These are phyloP conservation scores for Volucella inflata DNA, from an alignment of 2,888 invertebrate species.

Conservation along the genomic window DNA sequence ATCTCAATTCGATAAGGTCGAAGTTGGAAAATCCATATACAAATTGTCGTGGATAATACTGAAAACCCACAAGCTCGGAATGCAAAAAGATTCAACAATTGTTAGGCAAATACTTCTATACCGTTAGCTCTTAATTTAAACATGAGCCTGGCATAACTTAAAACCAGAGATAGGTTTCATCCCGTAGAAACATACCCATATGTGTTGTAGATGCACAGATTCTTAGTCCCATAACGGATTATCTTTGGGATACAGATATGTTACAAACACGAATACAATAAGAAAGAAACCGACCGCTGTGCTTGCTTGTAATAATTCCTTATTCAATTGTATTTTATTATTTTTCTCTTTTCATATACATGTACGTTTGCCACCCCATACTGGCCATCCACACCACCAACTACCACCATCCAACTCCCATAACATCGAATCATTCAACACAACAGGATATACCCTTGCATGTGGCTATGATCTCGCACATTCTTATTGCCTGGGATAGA, in stretches of 20 bases:
- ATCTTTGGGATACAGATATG: too few species aligned
- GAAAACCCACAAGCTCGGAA: background rate
- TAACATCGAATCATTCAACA: conserved; percentile 33
- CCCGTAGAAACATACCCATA: too few species aligned
- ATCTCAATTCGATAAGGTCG: background rate
- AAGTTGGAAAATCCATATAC: background rate
- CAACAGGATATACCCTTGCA: conserved; percentile 89
- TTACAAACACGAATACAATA: too few species aligned
- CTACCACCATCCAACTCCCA: too few species aligned
- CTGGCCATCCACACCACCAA: background rate
- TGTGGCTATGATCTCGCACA: conserved; percentile 88
- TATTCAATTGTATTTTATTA: conserved; percentile 42
- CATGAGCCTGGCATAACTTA: too few species aligned
- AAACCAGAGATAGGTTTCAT: too few species aligned
- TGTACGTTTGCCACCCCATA: background rate
- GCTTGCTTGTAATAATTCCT: conserved; percentile 23
- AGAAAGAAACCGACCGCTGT: background rate
- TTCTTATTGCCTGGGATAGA: conserved; percentile 88
- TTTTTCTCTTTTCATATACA: conserved; percentile 32
- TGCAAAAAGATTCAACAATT: too few species aligned
- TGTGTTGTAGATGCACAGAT: too few species aligned
- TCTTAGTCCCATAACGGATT: too few species aligned
- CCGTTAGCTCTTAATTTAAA: too few species aligned
- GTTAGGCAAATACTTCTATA: too few species aligned
- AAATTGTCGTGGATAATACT: background rate